A percentile compares a stretch with the other conserved stretches of the same genome.
These are phyloP conservation scores for Dendrocincla fuliginosa DNA, from an alignment of 2,797 vertebrate genomes.

Conservation along the genomic window DNA sequence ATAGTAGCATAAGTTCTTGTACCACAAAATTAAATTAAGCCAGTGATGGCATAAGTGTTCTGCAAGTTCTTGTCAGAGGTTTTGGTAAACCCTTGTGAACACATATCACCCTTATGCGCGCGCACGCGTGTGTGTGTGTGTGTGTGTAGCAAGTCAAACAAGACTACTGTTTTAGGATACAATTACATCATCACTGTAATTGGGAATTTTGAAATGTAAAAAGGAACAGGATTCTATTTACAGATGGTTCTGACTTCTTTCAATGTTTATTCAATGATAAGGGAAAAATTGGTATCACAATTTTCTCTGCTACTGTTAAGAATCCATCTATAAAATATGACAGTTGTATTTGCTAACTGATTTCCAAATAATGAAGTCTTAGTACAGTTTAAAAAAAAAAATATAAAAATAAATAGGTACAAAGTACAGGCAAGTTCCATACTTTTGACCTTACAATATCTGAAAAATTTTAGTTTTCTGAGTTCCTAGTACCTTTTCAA, in stretches of 20 bases:
- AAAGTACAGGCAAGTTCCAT: background rate
- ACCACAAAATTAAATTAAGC: background rate
- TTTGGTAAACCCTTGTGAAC: background rate
- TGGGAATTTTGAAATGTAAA: background rate
- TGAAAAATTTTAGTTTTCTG: background rate
- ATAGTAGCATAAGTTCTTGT: background rate
- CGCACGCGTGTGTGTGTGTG: too few species aligned
- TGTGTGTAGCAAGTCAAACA: background rate
- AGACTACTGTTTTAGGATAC: background rate
- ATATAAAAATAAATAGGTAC: too few species aligned
- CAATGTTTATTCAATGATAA: background rate
- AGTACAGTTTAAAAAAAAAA: background rate
- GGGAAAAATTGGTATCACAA: background rate
- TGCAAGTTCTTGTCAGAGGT: background rate
- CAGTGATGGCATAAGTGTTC: background rate
- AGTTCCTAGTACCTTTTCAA: background rate
- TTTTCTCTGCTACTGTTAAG: background rate
- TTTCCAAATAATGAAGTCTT: background rate
- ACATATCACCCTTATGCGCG: rapidly evolving
- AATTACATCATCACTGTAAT: background rate
- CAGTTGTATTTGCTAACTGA: background rate
- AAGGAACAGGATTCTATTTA: background rate
- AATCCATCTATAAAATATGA: background rate
- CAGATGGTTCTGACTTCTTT: background rate
- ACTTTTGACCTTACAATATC: background rate